phyloP scores from a whole-genome alignment of 1,140 invertebrate species.

The Subanguina moxae region DNA sequence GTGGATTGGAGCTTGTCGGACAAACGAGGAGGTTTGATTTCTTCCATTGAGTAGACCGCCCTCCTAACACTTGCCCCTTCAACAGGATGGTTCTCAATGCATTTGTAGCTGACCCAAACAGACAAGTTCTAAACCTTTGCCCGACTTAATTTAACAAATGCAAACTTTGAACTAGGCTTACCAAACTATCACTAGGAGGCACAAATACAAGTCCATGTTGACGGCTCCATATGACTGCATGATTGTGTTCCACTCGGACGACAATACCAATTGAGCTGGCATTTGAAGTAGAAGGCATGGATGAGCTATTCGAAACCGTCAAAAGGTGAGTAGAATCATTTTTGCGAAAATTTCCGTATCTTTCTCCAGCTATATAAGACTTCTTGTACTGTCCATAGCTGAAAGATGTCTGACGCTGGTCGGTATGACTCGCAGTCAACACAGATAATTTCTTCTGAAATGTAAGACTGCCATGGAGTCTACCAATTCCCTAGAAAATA shows the following conservation, averaged over 20 bases:
- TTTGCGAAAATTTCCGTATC: no score
- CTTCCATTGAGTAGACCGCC: background rate
- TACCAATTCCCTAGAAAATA: no score
- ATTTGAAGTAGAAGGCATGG: background rate
- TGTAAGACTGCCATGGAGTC: no score
- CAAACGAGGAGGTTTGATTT: background rate
- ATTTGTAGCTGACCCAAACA: background rate
- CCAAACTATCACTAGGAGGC: background rate
- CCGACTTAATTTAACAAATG: no score
- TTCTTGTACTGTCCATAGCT: no score
- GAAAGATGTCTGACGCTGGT: no score
- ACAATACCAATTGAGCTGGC: background rate
- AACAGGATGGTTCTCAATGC: background rate
- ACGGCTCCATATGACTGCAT: constrained; percentile 1
- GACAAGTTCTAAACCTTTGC: no score
- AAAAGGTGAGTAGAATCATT: background rate
- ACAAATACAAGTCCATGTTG: background rate
- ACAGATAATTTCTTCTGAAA: no score
- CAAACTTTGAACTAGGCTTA: no score
- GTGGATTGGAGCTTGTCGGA: background rate
- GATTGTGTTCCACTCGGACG: background rate
- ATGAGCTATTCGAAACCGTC: background rate
- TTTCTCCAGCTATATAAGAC: no score
- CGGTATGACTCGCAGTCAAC: no score
- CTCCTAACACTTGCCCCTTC: background rate